Conservation (phyloP, 2,113 vertebrate genomes). For the Oxyruncus cristatus region DNA sequence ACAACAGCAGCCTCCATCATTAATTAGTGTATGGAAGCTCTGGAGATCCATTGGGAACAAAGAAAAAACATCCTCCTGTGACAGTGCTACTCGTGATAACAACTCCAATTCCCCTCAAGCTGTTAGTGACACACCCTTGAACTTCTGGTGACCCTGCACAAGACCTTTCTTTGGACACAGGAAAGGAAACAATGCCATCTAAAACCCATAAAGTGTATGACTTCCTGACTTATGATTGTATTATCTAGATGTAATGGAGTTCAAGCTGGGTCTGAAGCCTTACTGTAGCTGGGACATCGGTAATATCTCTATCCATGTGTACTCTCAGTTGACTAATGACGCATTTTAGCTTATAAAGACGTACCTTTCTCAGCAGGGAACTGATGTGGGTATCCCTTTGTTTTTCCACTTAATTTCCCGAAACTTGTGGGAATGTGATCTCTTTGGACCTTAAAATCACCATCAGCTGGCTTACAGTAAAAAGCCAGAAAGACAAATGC, state of each 20-base stretch:
- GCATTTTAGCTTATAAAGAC: neutral
- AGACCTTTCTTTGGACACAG: neutral
- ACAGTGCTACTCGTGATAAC: slow-evolving; percentile 1
- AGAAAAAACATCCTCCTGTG: slow-evolving; percentile 18
- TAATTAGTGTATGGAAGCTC: slow-evolving; percentile 55
- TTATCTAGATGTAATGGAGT: neutral
- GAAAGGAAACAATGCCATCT: neutral
- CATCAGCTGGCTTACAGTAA: neutral
- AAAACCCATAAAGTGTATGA: neutral
- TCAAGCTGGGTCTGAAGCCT: neutral
- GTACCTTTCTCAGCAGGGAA: neutral
- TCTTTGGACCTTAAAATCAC: neutral
- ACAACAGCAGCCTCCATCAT: slow-evolving; percentile 54
- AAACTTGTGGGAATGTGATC: neutral
- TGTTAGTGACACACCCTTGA: slow-evolving; percentile 33
- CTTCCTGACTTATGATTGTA: neutral
- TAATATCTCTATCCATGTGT: neutral
- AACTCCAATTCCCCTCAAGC: slow-evolving; percentile 23
- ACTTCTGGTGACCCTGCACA: slow-evolving; percentile 9
- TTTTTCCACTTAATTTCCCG: neutral
- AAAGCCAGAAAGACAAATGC: neutral
- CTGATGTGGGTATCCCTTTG: neutral
- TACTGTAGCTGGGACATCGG: neutral
- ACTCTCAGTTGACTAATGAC: neutral
- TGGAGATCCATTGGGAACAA: slow-evolving; percentile 24